Base-by-base conservation (phyloP, 2,797 vertebrate species). In the Vespertilio murinus region DNA sequence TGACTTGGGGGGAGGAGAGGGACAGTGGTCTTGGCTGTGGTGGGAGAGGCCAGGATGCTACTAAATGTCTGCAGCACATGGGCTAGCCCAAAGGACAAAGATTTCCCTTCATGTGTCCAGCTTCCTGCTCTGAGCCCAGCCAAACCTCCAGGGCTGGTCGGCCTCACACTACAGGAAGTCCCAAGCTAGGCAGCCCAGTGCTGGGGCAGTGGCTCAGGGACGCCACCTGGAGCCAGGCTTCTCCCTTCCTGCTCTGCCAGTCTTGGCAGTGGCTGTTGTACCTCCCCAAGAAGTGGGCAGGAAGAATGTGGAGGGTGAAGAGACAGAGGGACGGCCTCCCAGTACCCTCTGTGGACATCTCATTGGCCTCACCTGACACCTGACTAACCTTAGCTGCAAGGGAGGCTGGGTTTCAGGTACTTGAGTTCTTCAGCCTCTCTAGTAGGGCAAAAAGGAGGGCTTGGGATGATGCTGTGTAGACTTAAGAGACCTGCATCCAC, bases 81-180 rank as follows among this genome's bases (percentile, higher is more conserved):
- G 17, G 23, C 6, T 17, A 40, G 35, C 33, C 33, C n/a, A 0
- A 2, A 12, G 5, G 45, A 23, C 45, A 2, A 0, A 33, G 88
- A 3, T 11, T 40, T 5, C 0, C 4, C 23, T 47, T 16, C n/a
- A 6, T 0, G 7, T 1, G 11, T 30, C 20, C 5, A 0, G 6
- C 3, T 16, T 45, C 30, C 5, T 2, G 1, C 47, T 0, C 4
- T 35, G 18, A 78, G 23, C 59, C 30, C 22, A 11, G 38, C 35
- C 22, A 5, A 4, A 40, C 47, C 54, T 40, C 2, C 10, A 7
- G 45, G 30, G 20, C 35, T 45, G 40, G 8, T 25, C 4, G 2
- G 30, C 65, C 42, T 54, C 42, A 2, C 22, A 0, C 14, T 1
- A 0, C 0, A 2, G 0, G 52, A 30, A 47, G 69, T 35, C 35